Evolutionary conservation across 2,797 vertebrate genomes (phyloP).

Genomic region (Enteromius treurensis): DNA sequence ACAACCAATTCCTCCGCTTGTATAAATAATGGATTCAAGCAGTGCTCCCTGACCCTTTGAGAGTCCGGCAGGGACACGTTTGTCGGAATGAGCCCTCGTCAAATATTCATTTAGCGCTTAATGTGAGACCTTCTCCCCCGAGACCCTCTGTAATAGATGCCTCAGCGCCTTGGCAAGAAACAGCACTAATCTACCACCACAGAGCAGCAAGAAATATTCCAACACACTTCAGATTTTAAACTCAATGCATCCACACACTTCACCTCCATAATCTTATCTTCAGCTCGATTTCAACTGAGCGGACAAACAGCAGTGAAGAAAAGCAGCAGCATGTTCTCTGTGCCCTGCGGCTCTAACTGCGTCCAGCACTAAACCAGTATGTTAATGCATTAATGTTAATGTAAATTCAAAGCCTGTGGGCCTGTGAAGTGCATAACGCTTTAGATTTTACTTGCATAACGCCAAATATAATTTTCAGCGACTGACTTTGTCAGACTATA

Average conservation of each 20-base stretch:
- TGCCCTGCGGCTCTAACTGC: conserved; percentile 58
- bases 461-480: not conserved
- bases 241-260: conserved; percentile 74
- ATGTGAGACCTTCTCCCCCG: conserved; percentile 91
- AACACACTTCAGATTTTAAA: conserved; percentile 81
- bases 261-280: conserved; percentile 74
- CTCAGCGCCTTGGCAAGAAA: conserved; percentile 85
- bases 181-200: conserved; percentile 87
- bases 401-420: conserved; percentile 49
- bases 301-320: conserved; percentile 46
- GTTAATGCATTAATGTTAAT: conserved; percentile 65
- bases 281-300: conserved; percentile 63
- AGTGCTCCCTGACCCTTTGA: conserved; percentile 90
- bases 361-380: conserved; percentile 63
- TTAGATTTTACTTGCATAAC: not conserved
- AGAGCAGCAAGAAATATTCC: conserved; percentile 77
- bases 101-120: conserved; percentile 99
- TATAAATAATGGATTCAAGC: conserved; percentile 97
- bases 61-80: conserved; percentile 89
- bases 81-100: conserved; percentile 94
- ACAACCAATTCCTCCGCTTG: conserved; percentile 87
- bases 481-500: not conserved
- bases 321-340: conserved; percentile 3
- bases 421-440: not conserved
- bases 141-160: conserved; percentile 85